Conservation (phyloP, 1,140 invertebrate genomes). For the Leptinotarsa defecta region DNA sequence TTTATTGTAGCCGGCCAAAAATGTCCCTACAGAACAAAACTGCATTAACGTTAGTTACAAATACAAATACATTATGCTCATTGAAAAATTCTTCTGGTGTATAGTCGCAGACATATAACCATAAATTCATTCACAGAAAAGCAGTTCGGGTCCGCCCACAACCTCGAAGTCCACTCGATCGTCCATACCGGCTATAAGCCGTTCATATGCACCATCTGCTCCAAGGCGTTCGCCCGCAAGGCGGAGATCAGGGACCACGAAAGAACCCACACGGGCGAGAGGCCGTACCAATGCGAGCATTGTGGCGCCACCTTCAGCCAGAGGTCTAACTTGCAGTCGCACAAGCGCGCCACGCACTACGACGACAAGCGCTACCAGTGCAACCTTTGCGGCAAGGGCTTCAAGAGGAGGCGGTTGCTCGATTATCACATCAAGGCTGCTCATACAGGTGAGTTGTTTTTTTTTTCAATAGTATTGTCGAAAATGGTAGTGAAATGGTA, state of each 20-base stretch:
- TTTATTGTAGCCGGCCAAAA: no score
- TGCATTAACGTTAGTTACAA: no score
- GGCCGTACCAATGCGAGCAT: slow-evolving; percentile 80
- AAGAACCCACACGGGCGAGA: slow-evolving; percentile 66
- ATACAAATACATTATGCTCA: no score
- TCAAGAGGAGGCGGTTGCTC: slow-evolving; percentile 72
- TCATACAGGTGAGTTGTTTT: slow-evolving; percentile 59
- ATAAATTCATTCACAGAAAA: slow-evolving; percentile 55
- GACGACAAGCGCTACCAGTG: slow-evolving; percentile 77
- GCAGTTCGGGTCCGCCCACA: slow-evolving; percentile 74
- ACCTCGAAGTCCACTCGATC: slow-evolving; percentile 73
- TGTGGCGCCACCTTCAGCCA: slow-evolving; percentile 79
- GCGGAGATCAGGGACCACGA: slow-evolving; percentile 63
- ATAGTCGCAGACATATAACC: no score
- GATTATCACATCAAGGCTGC: slow-evolving; percentile 82
- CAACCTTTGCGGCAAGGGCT: slow-evolving; percentile 64
- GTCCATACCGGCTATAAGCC: slow-evolving; percentile 71
- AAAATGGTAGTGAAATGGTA: no score
- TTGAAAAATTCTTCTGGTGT: no score
- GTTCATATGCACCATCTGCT: slow-evolving; percentile 71
- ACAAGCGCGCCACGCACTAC: slow-evolving; percentile 77
- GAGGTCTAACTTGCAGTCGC: slow-evolving; percentile 78
- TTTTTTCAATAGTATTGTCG: no score
- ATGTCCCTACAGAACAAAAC: no score
- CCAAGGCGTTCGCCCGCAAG: slow-evolving; percentile 74